phyloP scores from a whole-genome alignment of 1,140 invertebrate species.

The Conus ventricosus region DNA sequence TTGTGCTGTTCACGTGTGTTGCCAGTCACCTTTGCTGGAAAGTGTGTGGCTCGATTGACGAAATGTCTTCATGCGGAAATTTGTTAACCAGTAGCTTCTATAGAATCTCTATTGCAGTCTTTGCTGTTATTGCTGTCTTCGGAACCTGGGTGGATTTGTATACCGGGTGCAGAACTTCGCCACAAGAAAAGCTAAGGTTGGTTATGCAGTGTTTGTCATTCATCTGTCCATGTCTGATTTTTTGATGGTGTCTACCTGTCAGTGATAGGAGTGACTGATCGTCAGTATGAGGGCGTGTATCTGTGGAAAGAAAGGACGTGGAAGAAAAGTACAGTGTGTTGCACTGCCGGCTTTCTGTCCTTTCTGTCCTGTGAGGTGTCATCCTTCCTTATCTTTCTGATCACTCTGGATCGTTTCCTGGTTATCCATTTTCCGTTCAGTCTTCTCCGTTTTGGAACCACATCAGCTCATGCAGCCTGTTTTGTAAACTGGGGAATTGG shows the following conservation, averaged over 20 bases:
- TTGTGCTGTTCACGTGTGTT: background rate
- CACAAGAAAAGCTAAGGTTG: background rate
- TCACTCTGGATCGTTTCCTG: background rate
- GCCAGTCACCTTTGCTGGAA: background rate
- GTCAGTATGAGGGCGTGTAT: background rate
- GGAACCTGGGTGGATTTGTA: conserved; percentile 33
- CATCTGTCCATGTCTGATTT: conserved; percentile 10
- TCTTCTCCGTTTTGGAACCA: background rate
- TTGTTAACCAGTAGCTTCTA: conserved; percentile 9
- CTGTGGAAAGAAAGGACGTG: background rate
- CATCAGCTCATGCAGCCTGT: background rate
- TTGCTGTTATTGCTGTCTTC: conserved; percentile 42
- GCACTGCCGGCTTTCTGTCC: background rate
- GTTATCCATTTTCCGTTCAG: background rate
- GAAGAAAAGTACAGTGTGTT: background rate
- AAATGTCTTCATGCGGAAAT: background rate
- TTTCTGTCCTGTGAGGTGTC: background rate
- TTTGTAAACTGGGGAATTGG: background rate
- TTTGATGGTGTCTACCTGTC: background rate
- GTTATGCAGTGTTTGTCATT: background rate
- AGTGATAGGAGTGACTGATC: background rate
- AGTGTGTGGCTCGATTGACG: background rate
- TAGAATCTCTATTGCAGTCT: conserved; percentile 37
- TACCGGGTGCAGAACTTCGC: background rate
- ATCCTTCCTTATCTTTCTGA: background rate